Conservation (phyloP, 2,888 invertebrate genomes). For the Ischnura elegans region DNA sequence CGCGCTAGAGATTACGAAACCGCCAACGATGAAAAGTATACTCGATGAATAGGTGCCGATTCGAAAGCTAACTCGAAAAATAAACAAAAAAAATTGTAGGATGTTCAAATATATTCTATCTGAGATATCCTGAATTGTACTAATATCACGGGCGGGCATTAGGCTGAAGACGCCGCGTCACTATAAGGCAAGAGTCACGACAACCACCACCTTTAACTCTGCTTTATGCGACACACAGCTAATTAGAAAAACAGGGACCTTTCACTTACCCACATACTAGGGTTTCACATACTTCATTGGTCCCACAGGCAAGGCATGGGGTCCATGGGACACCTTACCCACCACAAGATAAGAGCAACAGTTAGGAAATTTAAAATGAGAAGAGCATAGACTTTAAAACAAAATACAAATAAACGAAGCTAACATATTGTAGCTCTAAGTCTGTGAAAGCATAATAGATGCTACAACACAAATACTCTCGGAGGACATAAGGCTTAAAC, state of each 20-base stretch:
- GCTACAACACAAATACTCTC: too few species aligned
- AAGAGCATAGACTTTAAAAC: neutral
- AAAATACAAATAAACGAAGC: neutral
- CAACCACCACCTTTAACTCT: neutral
- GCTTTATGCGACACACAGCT: neutral
- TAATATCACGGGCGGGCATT: too few species aligned
- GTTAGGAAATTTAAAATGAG: neutral
- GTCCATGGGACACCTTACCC: slow-evolving; percentile 53
- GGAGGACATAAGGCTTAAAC: too few species aligned
- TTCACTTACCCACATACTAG: neutral
- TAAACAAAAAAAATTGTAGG: neutral
- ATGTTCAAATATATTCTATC: neutral
- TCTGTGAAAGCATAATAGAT: too few species aligned
- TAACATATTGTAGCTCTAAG: neutral
- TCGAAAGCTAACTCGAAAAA: neutral
- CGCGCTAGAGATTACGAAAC: slow-evolving; percentile 63
- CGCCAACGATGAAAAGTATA: slow-evolving; percentile 37
- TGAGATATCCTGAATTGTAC: neutral
- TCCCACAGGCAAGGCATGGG: slow-evolving; percentile 5
- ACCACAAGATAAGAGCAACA: slow-evolving; percentile 41
- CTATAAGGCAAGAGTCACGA: neutral
- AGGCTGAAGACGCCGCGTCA: neutral
- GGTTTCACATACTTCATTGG: neutral
- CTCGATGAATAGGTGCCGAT: slow-evolving; percentile 50
- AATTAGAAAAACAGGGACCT: neutral